A percentile compares a stretch with the other conserved stretches of the same genome.
Conservation (phyloP, 2,797 vertebrate genomes). For the Cryptoprocta ferox region DNA sequence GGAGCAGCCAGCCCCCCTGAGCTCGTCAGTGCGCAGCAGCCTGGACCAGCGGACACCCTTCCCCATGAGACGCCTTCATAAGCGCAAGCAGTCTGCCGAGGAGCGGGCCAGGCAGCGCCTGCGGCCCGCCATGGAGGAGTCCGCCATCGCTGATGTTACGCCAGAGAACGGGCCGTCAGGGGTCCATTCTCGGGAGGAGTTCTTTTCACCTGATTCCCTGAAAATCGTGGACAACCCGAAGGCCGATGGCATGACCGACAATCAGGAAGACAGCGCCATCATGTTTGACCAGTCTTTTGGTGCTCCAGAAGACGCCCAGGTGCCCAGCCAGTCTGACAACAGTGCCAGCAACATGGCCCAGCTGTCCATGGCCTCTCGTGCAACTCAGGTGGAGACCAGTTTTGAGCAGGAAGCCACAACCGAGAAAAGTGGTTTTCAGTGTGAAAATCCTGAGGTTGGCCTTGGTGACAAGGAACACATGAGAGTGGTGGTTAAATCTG, state of each 20-base stretch:
- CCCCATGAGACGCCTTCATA: conserved; percentile 94
- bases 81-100: conserved; percentile 94
- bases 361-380: conserved; percentile 87
- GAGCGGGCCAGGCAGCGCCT: conserved; percentile 93
- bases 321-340: conserved; percentile 97
- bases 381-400: conserved; percentile 85
- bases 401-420: conserved; percentile 85
- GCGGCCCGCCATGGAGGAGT: conserved; percentile 88
- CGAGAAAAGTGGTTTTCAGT: conserved; percentile 86
- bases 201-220: conserved; percentile 94
- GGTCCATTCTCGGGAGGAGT: conserved; percentile 87
- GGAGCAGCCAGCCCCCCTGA: conserved; percentile 83
- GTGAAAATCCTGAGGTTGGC: conserved; percentile 86
- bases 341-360: conserved; percentile 88
- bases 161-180: conserved; percentile 85
- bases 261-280: conserved; percentile 86
- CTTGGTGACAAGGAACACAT: conserved; percentile 90
- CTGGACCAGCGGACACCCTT: conserved; percentile 92
- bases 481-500: conserved; percentile 95
- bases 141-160: conserved; percentile 85
- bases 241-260: conserved; percentile 78
- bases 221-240: conserved; percentile 90
- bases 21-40: conserved; percentile 82
- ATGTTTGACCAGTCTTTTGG: conserved; percentile 87
- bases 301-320: conserved; percentile 94